Conservation (phyloP, 92 coral and sea anemone species). For the Parazoanthus swiftii region DNA sequence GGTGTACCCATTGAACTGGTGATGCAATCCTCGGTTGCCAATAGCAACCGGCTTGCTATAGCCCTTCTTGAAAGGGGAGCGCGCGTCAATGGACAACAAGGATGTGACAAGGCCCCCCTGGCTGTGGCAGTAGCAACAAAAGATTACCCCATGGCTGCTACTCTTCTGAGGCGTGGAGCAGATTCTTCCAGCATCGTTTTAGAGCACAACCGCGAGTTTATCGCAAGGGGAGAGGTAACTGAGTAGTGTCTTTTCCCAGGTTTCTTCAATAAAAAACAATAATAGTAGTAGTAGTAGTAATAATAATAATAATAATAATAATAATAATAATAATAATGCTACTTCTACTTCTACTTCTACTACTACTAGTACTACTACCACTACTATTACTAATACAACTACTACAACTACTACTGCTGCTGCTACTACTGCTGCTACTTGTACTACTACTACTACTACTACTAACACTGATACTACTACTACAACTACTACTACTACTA, state of each 20-base stretch:
- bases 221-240: constrained; percentile 34
- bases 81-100: constrained; percentile 48
- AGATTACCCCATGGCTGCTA: constrained; percentile 58
- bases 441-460: background rate
- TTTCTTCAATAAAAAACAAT: no score
- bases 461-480: background rate
- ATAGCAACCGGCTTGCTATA: constrained; percentile 44
- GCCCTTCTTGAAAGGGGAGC: constrained; percentile 54
- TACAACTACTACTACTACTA: no score
- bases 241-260: background rate
- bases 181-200: constrained; percentile 55
- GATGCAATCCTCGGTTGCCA: constrained; percentile 46
- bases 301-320: background rate
- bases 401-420: background rate
- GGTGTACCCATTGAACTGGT: constrained; percentile 65
- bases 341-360: background rate
- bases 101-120: constrained; percentile 51
- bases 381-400: background rate
- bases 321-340: background rate
- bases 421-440: background rate
- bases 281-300: no score
- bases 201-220: constrained; percentile 23
- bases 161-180: constrained; percentile 60
- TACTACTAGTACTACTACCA: background rate
- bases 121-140: constrained; percentile 48